Conservation (phyloP, 2,888 invertebrate species). For the Campaea margaritaria region DNA sequence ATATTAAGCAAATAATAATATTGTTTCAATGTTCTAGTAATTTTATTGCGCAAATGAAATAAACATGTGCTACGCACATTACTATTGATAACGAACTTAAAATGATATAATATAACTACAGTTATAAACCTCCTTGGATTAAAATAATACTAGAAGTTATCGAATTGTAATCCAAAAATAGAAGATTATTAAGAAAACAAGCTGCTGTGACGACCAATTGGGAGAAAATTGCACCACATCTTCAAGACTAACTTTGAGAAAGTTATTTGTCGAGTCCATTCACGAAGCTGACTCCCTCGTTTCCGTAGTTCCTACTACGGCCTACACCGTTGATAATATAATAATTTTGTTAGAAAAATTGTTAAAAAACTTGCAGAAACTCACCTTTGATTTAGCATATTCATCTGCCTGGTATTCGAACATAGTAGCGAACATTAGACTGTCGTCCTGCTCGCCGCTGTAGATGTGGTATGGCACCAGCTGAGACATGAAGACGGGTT, state of each 20-base stretch:
- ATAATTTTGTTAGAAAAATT: conserved; percentile 1
- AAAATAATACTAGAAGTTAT: no score
- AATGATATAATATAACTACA: conserved; percentile 3
- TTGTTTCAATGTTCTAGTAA: conserved; percentile 11
- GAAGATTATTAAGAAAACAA: conserved; percentile 3
- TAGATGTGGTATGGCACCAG: conserved; percentile 84
- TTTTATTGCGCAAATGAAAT: conserved; percentile 17
- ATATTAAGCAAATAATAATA: not conserved
- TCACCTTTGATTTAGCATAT: conserved; percentile 76
- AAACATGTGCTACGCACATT: conserved; percentile 21
- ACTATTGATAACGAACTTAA: not conserved
- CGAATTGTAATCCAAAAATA: not conserved
- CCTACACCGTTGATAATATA: no score
- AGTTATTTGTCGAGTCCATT: conserved; percentile 63
- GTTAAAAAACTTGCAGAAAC: conserved; percentile 45
- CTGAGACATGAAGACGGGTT: conserved; percentile 86
- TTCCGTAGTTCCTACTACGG: no score
- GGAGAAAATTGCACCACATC: not conserved
- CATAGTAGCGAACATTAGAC: conserved; percentile 85
- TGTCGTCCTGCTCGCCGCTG: conserved; percentile 82
- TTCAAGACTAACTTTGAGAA: conserved; percentile 52
- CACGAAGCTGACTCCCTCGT: conserved; percentile 48
- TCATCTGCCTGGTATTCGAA: conserved; percentile 82
- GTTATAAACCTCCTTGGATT: no score
- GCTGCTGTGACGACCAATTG: conserved; percentile 4